A percentile compares a stretch with the other conserved stretches of the same genome.
Evolutionary conservation across 2,797 vertebrate genomes (phyloP).

Genomic region (Apogon talboti): DNA sequence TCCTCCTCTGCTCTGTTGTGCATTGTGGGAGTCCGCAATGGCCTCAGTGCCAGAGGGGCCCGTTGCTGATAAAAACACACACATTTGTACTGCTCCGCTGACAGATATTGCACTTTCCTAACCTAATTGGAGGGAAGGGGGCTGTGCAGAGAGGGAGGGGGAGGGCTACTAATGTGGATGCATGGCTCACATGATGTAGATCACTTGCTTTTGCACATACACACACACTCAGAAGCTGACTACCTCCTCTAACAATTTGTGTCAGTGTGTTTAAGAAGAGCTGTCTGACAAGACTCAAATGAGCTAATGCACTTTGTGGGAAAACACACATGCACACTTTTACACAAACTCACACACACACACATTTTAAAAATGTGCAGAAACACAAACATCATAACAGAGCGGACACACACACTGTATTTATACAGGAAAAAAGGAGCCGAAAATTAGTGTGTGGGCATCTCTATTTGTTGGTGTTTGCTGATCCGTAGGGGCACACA

Average conservation of each 20-base stretch:
- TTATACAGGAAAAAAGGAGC: no score
- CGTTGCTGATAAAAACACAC: slow-evolving; percentile 93
- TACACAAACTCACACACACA: slow-evolving; percentile 20
- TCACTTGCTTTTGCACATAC: slow-evolving; percentile 67
- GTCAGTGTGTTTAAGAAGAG: slow-evolving; percentile 80
- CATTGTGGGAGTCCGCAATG: slow-evolving; percentile 84
- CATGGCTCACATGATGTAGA: slow-evolving; percentile 90
- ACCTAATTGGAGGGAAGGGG: slow-evolving; percentile 88
- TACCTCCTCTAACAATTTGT: slow-evolving; percentile 69
- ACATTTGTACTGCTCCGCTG: slow-evolving; percentile 98
- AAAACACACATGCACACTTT: slow-evolving; percentile 17
- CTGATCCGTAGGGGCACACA: no score
- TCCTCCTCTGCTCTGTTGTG: slow-evolving; percentile 30
- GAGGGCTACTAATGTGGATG: slow-evolving; percentile 90
- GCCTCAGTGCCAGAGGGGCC: slow-evolving; percentile 81
- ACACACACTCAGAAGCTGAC: slow-evolving; percentile 18
- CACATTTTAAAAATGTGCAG: no score
- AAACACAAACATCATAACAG: not conserved
- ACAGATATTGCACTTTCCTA: slow-evolving; percentile 99
- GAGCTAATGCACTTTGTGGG: slow-evolving; percentile 81
- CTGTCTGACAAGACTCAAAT: slow-evolving; percentile 80
- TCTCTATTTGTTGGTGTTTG: no score
- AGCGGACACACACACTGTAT: slow-evolving; percentile 16
- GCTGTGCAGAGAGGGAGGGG: slow-evolving; percentile 52
- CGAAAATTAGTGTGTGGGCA: no score